These are phyloP conservation scores for Melanargia galathea DNA, from an alignment of 2,888 invertebrate genomes.

Conservation along the genomic window DNA sequence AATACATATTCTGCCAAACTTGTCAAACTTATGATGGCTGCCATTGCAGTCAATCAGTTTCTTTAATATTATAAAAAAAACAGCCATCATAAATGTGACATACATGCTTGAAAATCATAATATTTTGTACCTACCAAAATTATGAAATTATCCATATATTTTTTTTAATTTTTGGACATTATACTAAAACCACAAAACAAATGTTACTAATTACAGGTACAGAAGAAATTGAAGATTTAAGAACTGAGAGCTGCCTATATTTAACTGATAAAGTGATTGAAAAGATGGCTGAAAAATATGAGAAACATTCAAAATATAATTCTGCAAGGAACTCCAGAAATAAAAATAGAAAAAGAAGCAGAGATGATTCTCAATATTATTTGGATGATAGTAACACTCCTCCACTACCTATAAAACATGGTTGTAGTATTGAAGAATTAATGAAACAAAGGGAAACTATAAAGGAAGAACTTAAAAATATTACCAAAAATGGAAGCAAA, in stretches of 20 bases:
- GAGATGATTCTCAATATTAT: conserved; percentile 43
- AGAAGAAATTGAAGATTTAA: conserved; percentile 27
- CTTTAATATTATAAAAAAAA: conserved; percentile 25
- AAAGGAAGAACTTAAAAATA: conserved; percentile 61
- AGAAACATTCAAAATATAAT: conserved; percentile 51
- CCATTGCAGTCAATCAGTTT: conserved; percentile 24
- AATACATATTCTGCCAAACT: conserved; percentile 47
- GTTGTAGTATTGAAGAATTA: conserved; percentile 62
- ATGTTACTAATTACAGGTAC: conserved; percentile 62
- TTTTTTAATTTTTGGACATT: conserved; percentile 24
- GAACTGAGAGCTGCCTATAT: conserved; percentile 42
- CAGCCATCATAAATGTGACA: conserved; percentile 46
- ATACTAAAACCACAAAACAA: conserved; percentile 39
- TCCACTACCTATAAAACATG: conserved; percentile 58
- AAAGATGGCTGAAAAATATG: conserved; percentile 57
- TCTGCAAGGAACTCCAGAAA: conserved; percentile 51
- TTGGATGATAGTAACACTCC: conserved; percentile 64
- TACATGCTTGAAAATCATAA: conserved; percentile 41
- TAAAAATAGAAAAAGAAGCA: conserved; percentile 50
- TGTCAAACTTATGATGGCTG: conserved; percentile 67
- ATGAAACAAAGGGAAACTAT: conserved; percentile 64
- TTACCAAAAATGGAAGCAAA: conserved; percentile 48
- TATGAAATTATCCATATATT: conserved; percentile 31
- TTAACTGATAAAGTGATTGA: conserved; percentile 38
- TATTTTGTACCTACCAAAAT: conserved; percentile 24